Evolutionary conservation across 1,140 invertebrate species (phyloP).

Genomic region (Platyscapa corneri): DNA sequence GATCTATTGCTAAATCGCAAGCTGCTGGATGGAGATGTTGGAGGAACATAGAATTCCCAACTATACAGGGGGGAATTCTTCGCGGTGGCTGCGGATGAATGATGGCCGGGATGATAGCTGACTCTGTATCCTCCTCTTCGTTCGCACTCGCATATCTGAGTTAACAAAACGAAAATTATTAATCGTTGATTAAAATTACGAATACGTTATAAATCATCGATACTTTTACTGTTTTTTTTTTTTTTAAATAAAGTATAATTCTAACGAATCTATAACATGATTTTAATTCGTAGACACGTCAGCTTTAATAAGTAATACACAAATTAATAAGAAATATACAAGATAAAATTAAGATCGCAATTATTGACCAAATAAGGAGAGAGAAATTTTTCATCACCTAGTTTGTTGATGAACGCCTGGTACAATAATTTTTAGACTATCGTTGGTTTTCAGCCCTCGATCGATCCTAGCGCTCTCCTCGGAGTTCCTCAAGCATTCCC

Average conservation of each 20-base stretch:
- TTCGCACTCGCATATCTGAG: neutral
- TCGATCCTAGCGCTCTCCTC: slow-evolving; percentile 77
- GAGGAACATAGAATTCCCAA: neutral
- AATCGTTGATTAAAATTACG: no score
- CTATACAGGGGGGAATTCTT: slow-evolving; percentile 65
- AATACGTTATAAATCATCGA: no score
- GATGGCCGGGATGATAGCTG: slow-evolving; percentile 78
- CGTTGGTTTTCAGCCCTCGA: slow-evolving; percentile 52
- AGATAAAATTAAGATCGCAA: no score
- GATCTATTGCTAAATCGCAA: neutral
- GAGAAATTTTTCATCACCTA: no score
- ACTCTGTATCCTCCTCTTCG: slow-evolving; percentile 68
- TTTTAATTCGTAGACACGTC: no score
- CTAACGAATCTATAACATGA: no score
- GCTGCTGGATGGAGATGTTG: neutral
- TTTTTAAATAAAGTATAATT: no score
- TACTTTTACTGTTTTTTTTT: no score
- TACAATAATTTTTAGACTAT: slow-evolving; percentile 71
- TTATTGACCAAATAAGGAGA: no score
- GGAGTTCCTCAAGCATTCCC: slow-evolving; percentile 73
- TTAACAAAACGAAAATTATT: neutral
- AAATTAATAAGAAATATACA: no score
- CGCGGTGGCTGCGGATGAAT: slow-evolving; percentile 79
- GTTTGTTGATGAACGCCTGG: slow-evolving; percentile 62
- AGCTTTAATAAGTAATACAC: no score